Conservation (phyloP, 2,888 invertebrate species). For the Hanleya hanleyi region DNA sequence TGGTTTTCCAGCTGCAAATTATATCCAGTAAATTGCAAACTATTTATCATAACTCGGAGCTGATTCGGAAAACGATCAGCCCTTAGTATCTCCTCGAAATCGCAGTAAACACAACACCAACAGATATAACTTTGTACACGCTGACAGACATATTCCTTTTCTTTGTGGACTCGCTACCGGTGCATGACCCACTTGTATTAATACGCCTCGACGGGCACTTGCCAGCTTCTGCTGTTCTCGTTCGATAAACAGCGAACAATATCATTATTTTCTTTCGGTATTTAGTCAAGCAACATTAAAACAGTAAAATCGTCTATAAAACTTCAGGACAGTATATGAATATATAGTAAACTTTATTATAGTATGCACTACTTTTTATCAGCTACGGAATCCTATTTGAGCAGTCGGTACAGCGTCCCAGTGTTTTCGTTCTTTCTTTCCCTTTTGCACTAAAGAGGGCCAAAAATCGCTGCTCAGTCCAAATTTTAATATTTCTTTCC, state of each 20-base stretch:
- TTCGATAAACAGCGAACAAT: too few relatives aligned
- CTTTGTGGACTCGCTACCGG: slow-evolving; percentile 1
- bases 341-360: too few relatives aligned
- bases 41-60: slow-evolving; percentile 5
- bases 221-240: not conserved
- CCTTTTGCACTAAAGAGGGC: not conserved
- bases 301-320: too few relatives aligned
- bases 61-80: not conserved
- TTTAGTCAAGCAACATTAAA: too few relatives aligned
- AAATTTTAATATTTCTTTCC: too few relatives aligned
- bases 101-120: not conserved
- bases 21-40: not conserved
- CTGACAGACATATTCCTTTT: slow-evolving; percentile 7
- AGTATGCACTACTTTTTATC: slow-evolving; percentile 1
- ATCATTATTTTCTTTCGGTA: too few relatives aligned
- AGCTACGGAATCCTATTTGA: not conserved
- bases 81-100: not conserved
- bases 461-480: too few relatives aligned
- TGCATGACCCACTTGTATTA: not conserved
- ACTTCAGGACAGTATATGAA: too few relatives aligned
- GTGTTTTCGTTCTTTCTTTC: slow-evolving; percentile 9
- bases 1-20: slow-evolving; percentile 1
- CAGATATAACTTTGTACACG: not conserved
- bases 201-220: not conserved
- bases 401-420: not conserved